Percentiles rank a stretch among this genome's conserved stretches.
These are phyloP conservation scores for Alca torda DNA, from an alignment of 2,797 vertebrate species.

Conservation along the genomic window DNA sequence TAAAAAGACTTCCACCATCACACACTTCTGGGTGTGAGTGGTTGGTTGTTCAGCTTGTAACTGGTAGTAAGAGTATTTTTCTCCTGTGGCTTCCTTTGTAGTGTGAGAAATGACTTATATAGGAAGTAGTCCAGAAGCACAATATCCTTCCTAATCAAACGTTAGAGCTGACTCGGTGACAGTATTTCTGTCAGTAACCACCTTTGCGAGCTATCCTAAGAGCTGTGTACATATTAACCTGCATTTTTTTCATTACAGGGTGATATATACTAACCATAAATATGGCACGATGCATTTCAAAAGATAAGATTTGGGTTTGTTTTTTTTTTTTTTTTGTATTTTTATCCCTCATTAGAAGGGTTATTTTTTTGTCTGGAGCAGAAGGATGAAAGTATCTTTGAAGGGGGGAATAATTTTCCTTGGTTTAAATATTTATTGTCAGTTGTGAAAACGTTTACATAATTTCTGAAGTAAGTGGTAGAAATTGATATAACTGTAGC, in stretches of 20 bases:
- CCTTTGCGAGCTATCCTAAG: neutral
- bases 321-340: neutral
- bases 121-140: constrained; percentile 10
- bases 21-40: neutral
- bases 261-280: neutral
- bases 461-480: neutral
- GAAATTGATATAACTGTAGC: neutral
- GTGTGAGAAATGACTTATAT: neutral
- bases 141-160: constrained; percentile 15
- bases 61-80: neutral
- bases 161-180: neutral
- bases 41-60: neutral
- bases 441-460: neutral
- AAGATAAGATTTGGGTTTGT: neutral
- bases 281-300: neutral
- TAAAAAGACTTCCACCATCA: neutral
- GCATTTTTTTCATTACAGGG: neutral
- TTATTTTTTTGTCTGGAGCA: neutral
- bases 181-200: neutral
- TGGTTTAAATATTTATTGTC: neutral
- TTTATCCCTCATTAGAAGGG: neutral
- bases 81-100: neutral
- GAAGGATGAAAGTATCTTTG: neutral
- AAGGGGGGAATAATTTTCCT: neutral
- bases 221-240: neutral